Conservation (phyloP, 2,888 invertebrate species). For the Electrophaes corylata region DNA sequence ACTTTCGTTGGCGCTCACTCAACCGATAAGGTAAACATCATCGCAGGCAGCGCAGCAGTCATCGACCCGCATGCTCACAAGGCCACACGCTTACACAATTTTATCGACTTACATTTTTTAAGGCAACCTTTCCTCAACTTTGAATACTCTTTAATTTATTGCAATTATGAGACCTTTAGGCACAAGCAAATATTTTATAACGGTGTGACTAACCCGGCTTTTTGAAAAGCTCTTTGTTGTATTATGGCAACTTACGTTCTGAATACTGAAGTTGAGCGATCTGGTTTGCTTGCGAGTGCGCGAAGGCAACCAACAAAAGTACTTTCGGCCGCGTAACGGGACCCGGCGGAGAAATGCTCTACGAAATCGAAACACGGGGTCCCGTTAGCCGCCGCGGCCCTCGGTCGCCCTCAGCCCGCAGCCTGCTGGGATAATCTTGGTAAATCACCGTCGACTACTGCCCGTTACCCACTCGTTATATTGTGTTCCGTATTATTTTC, state of each 20-base stretch:
- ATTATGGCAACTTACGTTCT: constrained; percentile 68
- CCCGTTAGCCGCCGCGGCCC: constrained; percentile 75
- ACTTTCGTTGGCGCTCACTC: constrained; percentile 71
- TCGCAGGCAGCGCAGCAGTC: constrained; percentile 61
- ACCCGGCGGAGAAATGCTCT: constrained; percentile 82
- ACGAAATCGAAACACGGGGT: constrained; percentile 84
- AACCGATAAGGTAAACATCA: constrained; percentile 77
- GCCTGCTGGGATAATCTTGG: constrained; percentile 68
- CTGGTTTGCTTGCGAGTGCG: constrained; percentile 60
- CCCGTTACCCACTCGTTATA: constrained; percentile 54
- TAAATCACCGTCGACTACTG: constrained; percentile 61
- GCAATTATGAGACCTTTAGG: constrained; percentile 26
- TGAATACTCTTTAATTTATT: constrained; percentile 29
- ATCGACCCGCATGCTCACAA: constrained; percentile 70
- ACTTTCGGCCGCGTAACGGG: constrained; percentile 83
- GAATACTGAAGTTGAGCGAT: constrained; percentile 76
- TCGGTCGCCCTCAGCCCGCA: constrained; percentile 52
- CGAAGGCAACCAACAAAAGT: constrained; percentile 75
- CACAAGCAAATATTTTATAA: constrained; percentile 44
- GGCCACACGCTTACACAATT: constrained; percentile 79
- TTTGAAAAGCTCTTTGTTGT: constrained; percentile 71
- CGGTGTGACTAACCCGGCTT: constrained; percentile 50
- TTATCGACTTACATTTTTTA: constrained; percentile 55
- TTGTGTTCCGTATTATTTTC: constrained; percentile 40
- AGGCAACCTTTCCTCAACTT: constrained; percentile 30